Evolutionary conservation across 1,140 invertebrate genomes (phyloP).

Genomic region (Drosophila saltans): DNA sequence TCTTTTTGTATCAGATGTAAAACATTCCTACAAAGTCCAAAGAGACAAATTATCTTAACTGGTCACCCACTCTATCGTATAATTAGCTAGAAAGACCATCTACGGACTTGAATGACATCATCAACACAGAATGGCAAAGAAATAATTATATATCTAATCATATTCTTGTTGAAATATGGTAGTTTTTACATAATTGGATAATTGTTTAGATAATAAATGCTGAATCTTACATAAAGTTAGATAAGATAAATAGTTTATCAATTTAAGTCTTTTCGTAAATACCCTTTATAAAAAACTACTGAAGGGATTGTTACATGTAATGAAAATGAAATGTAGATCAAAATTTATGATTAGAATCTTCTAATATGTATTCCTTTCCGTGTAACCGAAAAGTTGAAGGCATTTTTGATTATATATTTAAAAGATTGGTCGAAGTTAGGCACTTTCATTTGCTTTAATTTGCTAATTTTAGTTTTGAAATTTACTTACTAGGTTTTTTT

Average conservation of each 20-base stretch:
- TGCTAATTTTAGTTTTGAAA: too few species aligned
- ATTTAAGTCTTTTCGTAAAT: neutral
- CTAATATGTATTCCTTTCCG: too few species aligned
- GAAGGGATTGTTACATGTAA: too few species aligned
- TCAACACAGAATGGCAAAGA: neutral
- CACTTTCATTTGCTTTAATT: too few species aligned
- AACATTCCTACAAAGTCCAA: constrained; percentile 9
- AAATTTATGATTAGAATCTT: too few species aligned
- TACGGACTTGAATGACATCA: neutral
- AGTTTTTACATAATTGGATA: neutral
- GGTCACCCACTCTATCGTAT: neutral
- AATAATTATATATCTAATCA: constrained; percentile 12
- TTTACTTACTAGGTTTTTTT: too few species aligned
- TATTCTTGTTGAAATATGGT: constrained; percentile 1
- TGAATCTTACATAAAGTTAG: neutral
- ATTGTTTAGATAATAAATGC: constrained; percentile 5
- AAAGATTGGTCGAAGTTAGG: too few species aligned
- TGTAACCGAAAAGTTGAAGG: too few species aligned
- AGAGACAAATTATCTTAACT: neutral
- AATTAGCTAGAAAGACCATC: constrained; percentile 1
- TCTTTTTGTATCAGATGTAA: neutral
- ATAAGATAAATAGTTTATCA: neutral
- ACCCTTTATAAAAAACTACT: too few species aligned
- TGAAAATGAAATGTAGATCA: too few species aligned
- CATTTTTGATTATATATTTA: too few species aligned